Conservation (phyloP, 2,888 invertebrate species). For the Hypena proboscidalis region DNA sequence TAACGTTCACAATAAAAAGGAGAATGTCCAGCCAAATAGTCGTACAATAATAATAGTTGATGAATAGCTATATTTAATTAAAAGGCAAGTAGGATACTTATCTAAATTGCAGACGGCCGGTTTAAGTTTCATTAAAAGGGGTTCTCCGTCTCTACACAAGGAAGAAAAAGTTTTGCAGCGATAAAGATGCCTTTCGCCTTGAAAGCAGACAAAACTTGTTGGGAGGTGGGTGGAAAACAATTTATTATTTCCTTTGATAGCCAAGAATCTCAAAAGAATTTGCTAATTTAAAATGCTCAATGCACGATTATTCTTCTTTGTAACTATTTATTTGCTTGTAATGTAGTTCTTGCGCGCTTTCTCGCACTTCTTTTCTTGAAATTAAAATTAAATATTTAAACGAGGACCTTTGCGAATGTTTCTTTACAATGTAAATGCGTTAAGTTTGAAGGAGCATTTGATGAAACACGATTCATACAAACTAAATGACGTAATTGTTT, state of each 20-base stretch:
- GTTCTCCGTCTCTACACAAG: conserved; percentile 61
- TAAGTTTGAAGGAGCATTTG: too few relatives aligned
- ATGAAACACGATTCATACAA: too few relatives aligned
- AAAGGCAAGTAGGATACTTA: conserved; percentile 65
- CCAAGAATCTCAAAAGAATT: conserved; percentile 56
- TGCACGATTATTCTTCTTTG: conserved; percentile 32
- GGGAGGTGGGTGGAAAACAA: conserved; percentile 66
- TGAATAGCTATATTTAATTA: conserved; percentile 61
- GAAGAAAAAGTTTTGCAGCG: conserved; percentile 75
- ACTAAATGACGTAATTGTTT: conserved; percentile 7
- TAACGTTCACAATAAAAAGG: too few relatives aligned
- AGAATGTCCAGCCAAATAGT: conserved; percentile 17
- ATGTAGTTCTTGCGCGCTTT: conserved; percentile 14
- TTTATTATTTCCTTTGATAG: conserved; percentile 69
- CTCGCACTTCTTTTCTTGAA: conserved; percentile 1
- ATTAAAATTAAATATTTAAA: conserved; percentile 10
- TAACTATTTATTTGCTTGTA: conserved; percentile 27
- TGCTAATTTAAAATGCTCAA: conserved; percentile 54
- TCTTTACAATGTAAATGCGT: too few relatives aligned
- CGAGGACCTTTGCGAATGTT: neutral
- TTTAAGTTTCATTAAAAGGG: conserved; percentile 78
- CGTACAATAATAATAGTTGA: conserved; percentile 37
- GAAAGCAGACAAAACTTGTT: conserved; percentile 66
- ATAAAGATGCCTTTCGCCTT: conserved; percentile 78
- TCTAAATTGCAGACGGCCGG: conserved; percentile 72